Percentiles rank a stretch among this genome's conserved stretches.
Evolutionary conservation across 2,888 invertebrate species (phyloP).

Genomic region (Pristionchus entomophagus): DNA sequence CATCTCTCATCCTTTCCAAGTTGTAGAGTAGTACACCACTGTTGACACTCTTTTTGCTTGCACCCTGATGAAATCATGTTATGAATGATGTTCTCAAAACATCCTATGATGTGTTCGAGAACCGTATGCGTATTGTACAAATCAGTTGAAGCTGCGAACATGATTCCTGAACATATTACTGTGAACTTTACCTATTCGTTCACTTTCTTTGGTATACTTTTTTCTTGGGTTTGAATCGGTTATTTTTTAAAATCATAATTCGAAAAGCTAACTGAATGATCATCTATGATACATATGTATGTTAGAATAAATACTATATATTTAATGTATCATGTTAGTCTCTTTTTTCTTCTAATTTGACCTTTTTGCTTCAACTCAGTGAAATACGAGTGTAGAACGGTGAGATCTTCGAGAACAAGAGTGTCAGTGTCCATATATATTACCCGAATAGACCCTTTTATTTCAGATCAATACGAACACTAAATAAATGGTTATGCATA

Average conservation of each 20-base stretch:
- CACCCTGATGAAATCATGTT: background rate
- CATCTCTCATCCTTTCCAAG: background rate
- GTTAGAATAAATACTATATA: no score
- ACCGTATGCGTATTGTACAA: background rate
- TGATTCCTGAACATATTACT: background rate
- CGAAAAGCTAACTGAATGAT: background rate
- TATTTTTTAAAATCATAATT: background rate
- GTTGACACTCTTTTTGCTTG: background rate
- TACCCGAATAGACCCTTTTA: background rate
- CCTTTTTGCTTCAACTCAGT: background rate
- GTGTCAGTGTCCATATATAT: background rate
- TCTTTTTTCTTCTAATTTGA: no score
- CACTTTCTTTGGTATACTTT: background rate
- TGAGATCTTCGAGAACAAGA: background rate
- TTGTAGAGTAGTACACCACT: background rate
- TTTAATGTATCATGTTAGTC: no score
- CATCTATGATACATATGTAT: background rate
- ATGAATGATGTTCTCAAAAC: background rate
- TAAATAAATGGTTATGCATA: background rate
- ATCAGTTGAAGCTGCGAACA: background rate
- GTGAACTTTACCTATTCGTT: no score
- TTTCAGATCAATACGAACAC: background rate
- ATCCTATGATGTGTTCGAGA: background rate
- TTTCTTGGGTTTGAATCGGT: background rate
- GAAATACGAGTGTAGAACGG: background rate